Base-by-base conservation (phyloP, 2,113 vertebrate genomes). In the Thalassoma bifasciatum region DNA sequence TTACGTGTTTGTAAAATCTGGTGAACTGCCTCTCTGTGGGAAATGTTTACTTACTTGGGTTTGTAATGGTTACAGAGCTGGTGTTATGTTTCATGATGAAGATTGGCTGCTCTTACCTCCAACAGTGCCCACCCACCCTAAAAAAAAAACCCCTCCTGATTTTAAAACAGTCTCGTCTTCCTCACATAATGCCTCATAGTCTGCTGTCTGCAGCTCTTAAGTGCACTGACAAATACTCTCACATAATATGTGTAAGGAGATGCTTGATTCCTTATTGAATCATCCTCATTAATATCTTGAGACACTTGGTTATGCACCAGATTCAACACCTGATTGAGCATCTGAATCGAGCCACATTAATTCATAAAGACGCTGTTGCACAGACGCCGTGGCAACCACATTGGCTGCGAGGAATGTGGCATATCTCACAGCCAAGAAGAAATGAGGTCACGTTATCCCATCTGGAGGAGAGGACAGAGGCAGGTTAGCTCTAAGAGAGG, bases 401-500 rank as follows among this genome's bases (percentile, higher is more conserved):
- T 30, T 69, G 77, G 74, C 72, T 63, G 82, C 51, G 68, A 76
- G 57, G 63, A 84, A 84, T 78, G 66, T 72, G 75, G 84, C 74
- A 46, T 61, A 79, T 70, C 60, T 36, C 77, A 72, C 53, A 79
- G 86, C 74, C 72, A 60, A 77, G 79, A 81, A 71, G 64, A 86
- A 91, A 89, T 78, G 89, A 91, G 83, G 89, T 86, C 85, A 86
- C 75, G 24, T 87, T 88, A 81, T 89, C 88, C 89, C 88, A 88
- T 90, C 88, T 90, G 89, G 84, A 90, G 91, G 77, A 82, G 82
- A 90, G 83, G 83, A 86, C 86, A 50, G 86, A 89, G 77, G 81
- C 77, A 88, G 89, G 88, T 89, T 91, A 81, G 83, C 53, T 75
- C 86, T 68, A 77, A 87, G 86, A 86, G 81, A 89, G 88, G 86